Conservation (phyloP, 2,113 vertebrate genomes). For the Eudyptes chrysolophus region DNA sequence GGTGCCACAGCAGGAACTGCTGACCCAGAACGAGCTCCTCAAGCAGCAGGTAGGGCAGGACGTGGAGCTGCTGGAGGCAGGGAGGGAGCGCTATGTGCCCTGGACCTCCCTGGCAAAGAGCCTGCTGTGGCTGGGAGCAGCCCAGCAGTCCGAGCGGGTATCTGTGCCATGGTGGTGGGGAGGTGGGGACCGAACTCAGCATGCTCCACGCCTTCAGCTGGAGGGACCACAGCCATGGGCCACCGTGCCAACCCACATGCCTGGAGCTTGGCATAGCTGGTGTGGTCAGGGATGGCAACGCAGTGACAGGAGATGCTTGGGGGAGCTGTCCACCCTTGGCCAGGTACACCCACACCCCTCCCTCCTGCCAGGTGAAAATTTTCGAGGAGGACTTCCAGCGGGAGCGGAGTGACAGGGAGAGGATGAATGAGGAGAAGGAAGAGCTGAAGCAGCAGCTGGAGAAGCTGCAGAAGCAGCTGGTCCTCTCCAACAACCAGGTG, state of each 20-base stretch:
- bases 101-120: neutral
- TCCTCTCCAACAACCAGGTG: conserved; percentile 86
- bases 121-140: neutral
- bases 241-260: fast-evolving
- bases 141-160: neutral
- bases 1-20: conserved; percentile 86
- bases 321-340: neutral
- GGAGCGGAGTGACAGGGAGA: conserved; percentile 93
- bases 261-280: neutral
- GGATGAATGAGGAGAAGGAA: conserved; percentile 99
- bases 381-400: conserved; percentile 98
- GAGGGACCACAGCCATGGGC: neutral
- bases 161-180: neutral
- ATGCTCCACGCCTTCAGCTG: neutral
- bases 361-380: conserved; percentile 87
- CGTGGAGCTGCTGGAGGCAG: fast-evolving
- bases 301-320: neutral
- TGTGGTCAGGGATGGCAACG: neutral
- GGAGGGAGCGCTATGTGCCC: neutral
- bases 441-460: conserved; percentile 93
- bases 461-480: conserved; percentile 90
- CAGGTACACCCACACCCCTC: neutral
- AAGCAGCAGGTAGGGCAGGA: conserved; percentile 82
- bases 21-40: conserved; percentile 90
- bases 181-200: fast-evolving